Percentiles rank a stretch among this genome's conserved stretches.
phyloP scores from a whole-genome alignment of 2,797 vertebrate species.

The Selene dorsalis region DNA sequence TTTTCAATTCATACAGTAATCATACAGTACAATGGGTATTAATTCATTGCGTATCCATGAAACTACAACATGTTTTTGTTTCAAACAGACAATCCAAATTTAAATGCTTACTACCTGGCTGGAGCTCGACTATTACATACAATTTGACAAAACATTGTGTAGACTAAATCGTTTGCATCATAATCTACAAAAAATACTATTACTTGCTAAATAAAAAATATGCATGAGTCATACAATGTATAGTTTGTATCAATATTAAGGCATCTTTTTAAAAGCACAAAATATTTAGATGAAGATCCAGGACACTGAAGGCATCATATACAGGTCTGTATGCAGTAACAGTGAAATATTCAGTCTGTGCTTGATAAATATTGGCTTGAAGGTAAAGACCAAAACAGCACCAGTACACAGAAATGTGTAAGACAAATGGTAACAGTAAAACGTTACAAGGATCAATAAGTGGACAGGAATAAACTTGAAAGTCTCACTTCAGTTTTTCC shows the following conservation, averaged over 20 bases:
- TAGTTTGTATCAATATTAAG: constrained; percentile 41
- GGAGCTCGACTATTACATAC: constrained; percentile 12
- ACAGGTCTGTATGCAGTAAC: constrained; percentile 18
- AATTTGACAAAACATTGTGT: constrained; percentile 27
- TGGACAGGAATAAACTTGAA: constrained; percentile 8
- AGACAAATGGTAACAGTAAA: background rate
- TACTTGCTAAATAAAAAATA: background rate
- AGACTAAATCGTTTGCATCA: constrained; percentile 21
- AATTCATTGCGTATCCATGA: constrained; percentile 29
- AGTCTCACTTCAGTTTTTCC: constrained; percentile 16
- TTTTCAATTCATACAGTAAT: constrained; percentile 16
- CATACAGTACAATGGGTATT: background rate
- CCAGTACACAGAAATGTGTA: background rate
- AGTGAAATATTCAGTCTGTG: constrained; percentile 20
- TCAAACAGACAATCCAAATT: constrained; percentile 28
- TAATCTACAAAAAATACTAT: constrained; percentile 19
- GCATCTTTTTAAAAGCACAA: constrained; percentile 44
- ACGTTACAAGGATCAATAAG: background rate
- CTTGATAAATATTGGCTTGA: constrained; percentile 11
- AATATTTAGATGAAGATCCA: constrained; percentile 11
- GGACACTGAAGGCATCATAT: constrained; percentile 9
- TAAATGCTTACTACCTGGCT: constrained; percentile 1
- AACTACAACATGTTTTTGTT: constrained; percentile 32
- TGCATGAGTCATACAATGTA: background rate
- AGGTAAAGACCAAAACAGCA: background rate